These are phyloP conservation scores for Melipona beecheii DNA, from an alignment of 2,888 invertebrate genomes.

Conservation along the genomic window DNA sequence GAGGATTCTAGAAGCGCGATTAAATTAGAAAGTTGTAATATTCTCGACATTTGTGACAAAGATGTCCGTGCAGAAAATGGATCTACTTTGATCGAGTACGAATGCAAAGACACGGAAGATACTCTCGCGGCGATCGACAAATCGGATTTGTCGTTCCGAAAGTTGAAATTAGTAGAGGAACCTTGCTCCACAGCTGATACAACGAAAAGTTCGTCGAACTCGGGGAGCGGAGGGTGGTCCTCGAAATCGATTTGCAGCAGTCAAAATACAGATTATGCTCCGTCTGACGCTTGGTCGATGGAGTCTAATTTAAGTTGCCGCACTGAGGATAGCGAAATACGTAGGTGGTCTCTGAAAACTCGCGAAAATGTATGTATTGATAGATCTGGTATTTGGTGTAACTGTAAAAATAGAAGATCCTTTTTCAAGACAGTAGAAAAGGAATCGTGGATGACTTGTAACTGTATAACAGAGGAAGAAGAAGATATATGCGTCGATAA, in stretches of 20 bases:
- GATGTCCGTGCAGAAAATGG: background rate
- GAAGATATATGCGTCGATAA: conserved; percentile 35
- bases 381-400: background rate
- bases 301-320: background rate
- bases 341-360: background rate
- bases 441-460: conserved; percentile 48
- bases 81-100: conserved; percentile 38
- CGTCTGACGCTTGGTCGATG: background rate
- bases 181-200: conserved; percentile 42
- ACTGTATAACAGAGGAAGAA: conserved; percentile 65
- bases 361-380: background rate
- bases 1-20: conserved; percentile 10
- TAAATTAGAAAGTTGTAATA: background rate
- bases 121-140: background rate
- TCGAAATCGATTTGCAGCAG: conserved; percentile 33
- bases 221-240: conserved; percentile 15
- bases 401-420: background rate
- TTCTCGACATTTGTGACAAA: background rate
- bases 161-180: conserved; percentile 29
- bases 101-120: conserved; percentile 24
- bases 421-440: background rate
- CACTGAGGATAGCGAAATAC: background rate
- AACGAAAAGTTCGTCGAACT: conserved; percentile 3
- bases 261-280: background rate
- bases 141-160: conserved; percentile 18